A percentile compares a stretch with the other conserved stretches of the same genome.
phyloP scores from a whole-genome alignment of 1,140 invertebrate genomes.

The Papilio aristodemus region DNA sequence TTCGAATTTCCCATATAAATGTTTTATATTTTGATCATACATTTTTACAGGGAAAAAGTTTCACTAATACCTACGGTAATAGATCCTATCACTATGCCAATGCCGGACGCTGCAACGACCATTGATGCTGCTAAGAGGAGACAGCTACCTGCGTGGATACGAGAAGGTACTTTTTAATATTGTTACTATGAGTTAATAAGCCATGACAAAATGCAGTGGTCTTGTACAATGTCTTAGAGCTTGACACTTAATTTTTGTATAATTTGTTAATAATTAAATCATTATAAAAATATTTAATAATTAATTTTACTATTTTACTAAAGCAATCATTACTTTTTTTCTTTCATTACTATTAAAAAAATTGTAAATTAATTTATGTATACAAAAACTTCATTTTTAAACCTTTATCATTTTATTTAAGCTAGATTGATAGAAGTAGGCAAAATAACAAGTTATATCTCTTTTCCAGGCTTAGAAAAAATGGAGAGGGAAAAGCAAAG shows the following conservation, averaged over 20 bases:
- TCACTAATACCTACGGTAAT: slow-evolving; percentile 56
- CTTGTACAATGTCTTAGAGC: no score
- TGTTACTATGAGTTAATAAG: background rate
- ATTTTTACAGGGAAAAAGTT: slow-evolving; percentile 61
- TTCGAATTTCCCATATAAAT: no score
- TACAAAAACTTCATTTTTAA: no score
- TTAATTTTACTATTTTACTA: no score
- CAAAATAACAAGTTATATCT: background rate
- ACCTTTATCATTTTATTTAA: background rate
- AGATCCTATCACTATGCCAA: slow-evolving; percentile 52
- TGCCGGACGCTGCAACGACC: slow-evolving; percentile 52
- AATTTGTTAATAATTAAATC: no score
- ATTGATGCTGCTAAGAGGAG: slow-evolving; percentile 94
- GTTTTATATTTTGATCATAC: background rate
- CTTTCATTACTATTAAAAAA: no score
- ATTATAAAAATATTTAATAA: no score
- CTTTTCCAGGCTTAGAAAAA: slow-evolving; percentile 89
- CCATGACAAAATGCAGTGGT: no score
- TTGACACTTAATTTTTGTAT: no score
- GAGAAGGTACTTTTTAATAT: slow-evolving; percentile 83
- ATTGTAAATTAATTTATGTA: no score
- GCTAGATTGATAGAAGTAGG: no score
- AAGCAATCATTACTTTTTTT: no score
- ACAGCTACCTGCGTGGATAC: slow-evolving; percentile 96
- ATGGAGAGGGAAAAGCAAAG: slow-evolving; percentile 97